Percentiles rank a stretch among this genome's conserved stretches.
phyloP scores from a whole-genome alignment of 2,888 invertebrate species.

The Lampropteryx suffumata region DNA sequence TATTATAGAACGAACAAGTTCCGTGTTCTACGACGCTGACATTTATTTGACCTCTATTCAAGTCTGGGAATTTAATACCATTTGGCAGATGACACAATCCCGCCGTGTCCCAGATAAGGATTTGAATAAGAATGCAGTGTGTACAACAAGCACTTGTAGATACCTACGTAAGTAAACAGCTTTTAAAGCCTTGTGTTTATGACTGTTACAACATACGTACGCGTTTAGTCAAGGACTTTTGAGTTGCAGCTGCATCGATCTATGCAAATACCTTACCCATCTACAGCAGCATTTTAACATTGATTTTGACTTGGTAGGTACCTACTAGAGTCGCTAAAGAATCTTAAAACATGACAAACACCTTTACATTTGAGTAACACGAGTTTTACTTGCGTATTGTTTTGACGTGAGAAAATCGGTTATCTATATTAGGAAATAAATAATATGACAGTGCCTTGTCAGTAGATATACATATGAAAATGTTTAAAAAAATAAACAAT shows the following conservation, averaged over 20 bases:
- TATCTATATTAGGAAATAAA: too few relatives aligned
- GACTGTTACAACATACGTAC: constrained; percentile 19
- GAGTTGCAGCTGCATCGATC: constrained; percentile 37
- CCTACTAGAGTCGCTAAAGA: background rate
- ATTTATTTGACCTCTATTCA: constrained; percentile 60
- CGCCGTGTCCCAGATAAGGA: constrained; percentile 26
- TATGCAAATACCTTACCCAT: background rate
- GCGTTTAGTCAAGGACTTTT: constrained; percentile 57
- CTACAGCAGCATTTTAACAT: too few relatives aligned
- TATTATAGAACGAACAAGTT: constrained; percentile 35
- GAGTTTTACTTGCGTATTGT: too few relatives aligned
- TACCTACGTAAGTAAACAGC: constrained; percentile 15
- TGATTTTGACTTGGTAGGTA: too few relatives aligned
- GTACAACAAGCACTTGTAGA: constrained; percentile 25
- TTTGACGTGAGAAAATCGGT: too few relatives aligned
- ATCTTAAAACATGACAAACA: too few relatives aligned
- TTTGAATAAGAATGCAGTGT: constrained; percentile 24
- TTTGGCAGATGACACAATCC: constrained; percentile 60
- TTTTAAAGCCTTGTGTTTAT: constrained; percentile 20
- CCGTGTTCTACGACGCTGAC: constrained; percentile 55
- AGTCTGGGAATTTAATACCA: constrained; percentile 61
- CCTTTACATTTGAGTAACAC: too few relatives aligned
- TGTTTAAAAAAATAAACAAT: too few relatives aligned
- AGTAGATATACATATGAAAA: too few relatives aligned
- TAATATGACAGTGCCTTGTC: too few relatives aligned